Evolutionary conservation across 2,113 vertebrate species (phyloP), one percentile per base, ranked within the genome.

Genomic region (Erythrocercus mccallii): DNA sequence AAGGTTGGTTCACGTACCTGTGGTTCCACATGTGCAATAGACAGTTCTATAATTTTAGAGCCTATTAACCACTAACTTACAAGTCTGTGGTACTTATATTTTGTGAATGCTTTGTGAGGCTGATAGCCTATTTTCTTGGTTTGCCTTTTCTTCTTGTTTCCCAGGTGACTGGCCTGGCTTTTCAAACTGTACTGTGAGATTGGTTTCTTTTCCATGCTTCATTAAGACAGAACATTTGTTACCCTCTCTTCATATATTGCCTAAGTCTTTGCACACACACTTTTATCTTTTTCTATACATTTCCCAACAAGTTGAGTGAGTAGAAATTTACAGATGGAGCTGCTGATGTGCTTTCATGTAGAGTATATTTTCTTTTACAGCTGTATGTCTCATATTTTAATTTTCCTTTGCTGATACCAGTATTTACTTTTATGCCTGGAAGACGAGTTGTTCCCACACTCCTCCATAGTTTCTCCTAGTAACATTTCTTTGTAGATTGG

Each of bases 311-410:
- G 62, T 80, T 87, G 81, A 31, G 78, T 71, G 81, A 94, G 68
- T 76, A n/a, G 54, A 90, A 94, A 92, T 90, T 85, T 95, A 88
- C 12, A 70, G 86, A 91, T 88, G 70, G 45, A 90, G 61, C 51
- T 94, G 81, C 58, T 88, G 89, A 89, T 87, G 57, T 81, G 86
- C 65, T 97, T 96, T 96, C 79, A 95, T 66, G 69, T 91, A 88
- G 45, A 95, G 47, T 37, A 57, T 81, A 86, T 94, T 95, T 95
- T 95, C 37, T 94, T 95, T 85, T 91, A 85, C 80, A 92, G 51
- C 35, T 74, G 37, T 57, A 30, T 81, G 45, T 89, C 60, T 86
- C 68, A 47, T 90, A 81, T 83, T 93, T 91, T 89, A 94, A 91
- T 94, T 91, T 94, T 44, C 50, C 79, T 91, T 86, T 95, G 68